phyloP scores from a whole-genome alignment of 2,888 invertebrate species.

The Tipula vernalis region DNA sequence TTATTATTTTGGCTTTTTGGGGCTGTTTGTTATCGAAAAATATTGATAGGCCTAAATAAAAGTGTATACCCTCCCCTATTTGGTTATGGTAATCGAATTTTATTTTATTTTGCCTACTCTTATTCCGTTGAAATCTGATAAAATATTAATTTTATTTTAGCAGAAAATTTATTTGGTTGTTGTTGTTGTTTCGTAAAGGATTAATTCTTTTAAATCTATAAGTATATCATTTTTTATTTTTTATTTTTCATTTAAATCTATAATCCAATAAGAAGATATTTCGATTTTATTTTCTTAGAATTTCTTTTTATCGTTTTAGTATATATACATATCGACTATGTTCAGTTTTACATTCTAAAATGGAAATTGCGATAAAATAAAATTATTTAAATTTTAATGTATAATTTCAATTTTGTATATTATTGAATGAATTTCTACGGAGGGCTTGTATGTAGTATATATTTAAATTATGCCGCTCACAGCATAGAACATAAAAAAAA shows the following conservation, averaged over 20 bases:
- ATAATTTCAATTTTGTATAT: background rate
- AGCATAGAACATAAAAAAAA: background rate
- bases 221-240: background rate
- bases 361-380: background rate
- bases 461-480: background rate
- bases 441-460: background rate
- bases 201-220: background rate
- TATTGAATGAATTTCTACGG: background rate
- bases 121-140: background rate
- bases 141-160: slow-evolving; percentile 4
- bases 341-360: background rate
- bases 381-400: background rate
- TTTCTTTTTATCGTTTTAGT: background rate
- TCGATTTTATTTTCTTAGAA: background rate
- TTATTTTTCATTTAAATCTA: background rate
- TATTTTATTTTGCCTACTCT: background rate
- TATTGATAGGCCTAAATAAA: background rate
- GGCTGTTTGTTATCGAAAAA: background rate
- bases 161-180: background rate
- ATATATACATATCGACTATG: background rate
- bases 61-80: background rate
- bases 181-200: background rate
- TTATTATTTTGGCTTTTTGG: background rate
- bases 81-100: background rate
- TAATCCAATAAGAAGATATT: slow-evolving; percentile 4